Conservation (phyloP, 2,888 invertebrate genomes). For the Disparrhopalites patrizii region DNA sequence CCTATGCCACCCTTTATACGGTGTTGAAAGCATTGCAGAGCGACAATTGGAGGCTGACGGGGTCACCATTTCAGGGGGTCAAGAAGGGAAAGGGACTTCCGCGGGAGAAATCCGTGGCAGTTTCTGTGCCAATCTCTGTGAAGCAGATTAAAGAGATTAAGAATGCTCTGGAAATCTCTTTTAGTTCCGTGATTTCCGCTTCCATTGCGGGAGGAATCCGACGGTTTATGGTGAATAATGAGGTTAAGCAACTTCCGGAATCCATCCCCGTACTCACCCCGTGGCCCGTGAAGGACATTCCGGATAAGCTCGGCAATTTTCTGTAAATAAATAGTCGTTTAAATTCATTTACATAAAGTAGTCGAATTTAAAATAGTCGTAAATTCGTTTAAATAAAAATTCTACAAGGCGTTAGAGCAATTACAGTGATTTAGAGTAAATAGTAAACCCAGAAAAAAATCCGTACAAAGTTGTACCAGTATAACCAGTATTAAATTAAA, state of each 20-base stretch:
- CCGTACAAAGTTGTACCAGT: too few relatives aligned
- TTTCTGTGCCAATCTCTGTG: conserved; percentile 33
- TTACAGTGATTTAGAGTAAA: too few relatives aligned
- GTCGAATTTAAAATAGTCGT: too few relatives aligned
- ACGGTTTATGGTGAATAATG: conserved; percentile 32
- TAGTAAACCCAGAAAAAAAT: too few relatives aligned
- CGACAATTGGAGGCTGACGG: conserved; percentile 40
- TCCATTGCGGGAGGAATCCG: conserved; percentile 42
- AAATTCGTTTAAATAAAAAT: too few relatives aligned
- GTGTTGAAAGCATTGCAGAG: conserved; percentile 32
- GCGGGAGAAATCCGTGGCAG: conserved; percentile 26
- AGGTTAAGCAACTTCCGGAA: conserved; percentile 27
- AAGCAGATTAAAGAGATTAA: conserved; percentile 30
- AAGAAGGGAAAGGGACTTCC: conserved; percentile 30
- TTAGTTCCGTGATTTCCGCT: conserved; percentile 40
- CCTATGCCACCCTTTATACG: conserved; percentile 13
- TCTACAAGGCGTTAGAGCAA: too few relatives aligned
- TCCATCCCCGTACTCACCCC: conserved; percentile 20
- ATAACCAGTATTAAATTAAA: too few relatives aligned
- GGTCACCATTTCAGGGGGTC: too few relatives aligned
- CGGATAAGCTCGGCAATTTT: conserved; percentile 23
- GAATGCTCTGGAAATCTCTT: conserved; percentile 24
- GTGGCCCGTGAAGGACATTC: conserved; percentile 22
- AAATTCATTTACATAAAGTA: too few relatives aligned
- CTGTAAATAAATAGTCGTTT: too few relatives aligned